Evolutionary conservation across 2,888 invertebrate genomes (phyloP).

Genomic region (Oxytorus armatus): DNA sequence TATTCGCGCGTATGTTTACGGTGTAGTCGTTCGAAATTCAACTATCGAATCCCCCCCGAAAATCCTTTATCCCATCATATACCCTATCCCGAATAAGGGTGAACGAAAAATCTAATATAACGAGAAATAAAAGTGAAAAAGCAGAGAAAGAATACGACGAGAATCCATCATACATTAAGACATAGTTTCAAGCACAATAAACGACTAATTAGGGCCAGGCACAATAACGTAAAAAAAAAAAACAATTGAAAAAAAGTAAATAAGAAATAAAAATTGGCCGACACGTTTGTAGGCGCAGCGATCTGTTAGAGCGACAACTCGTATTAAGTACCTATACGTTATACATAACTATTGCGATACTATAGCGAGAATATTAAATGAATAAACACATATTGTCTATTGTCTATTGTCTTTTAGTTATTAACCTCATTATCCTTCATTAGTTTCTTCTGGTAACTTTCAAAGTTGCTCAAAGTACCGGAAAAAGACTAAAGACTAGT

Average conservation of each 20-base stretch:
- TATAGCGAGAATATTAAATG: constrained; percentile 83
- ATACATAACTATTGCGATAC: constrained; percentile 66
- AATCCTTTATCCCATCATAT: too few relatives aligned
- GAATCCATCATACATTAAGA: constrained; percentile 71
- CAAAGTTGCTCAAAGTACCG: too few relatives aligned
- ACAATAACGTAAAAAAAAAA: constrained; percentile 76
- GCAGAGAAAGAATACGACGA: constrained; percentile 65
- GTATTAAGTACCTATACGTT: constrained; percentile 80
- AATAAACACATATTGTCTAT: constrained; percentile 84
- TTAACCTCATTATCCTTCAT: constrained; percentile 13
- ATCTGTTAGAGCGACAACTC: constrained; percentile 83
- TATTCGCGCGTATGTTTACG: too few relatives aligned
- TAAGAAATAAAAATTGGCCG: constrained; percentile 71
- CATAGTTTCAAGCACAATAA: constrained; percentile 83
- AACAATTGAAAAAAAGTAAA: constrained; percentile 26
- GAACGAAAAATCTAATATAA: constrained; percentile 36
- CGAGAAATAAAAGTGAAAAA: constrained; percentile 35
- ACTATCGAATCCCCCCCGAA: too few relatives aligned
- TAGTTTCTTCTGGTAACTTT: too few relatives aligned
- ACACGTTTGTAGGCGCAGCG: constrained; percentile 82
- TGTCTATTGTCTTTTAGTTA: constrained; percentile 75
- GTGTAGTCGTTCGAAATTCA: constrained; percentile 13
- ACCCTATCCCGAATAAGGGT: too few relatives aligned
- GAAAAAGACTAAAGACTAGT: too few relatives aligned
- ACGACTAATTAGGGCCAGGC: constrained; percentile 83